Conservation (phyloP, 2,797 vertebrate genomes). For the Okamejei kenojei region DNA sequence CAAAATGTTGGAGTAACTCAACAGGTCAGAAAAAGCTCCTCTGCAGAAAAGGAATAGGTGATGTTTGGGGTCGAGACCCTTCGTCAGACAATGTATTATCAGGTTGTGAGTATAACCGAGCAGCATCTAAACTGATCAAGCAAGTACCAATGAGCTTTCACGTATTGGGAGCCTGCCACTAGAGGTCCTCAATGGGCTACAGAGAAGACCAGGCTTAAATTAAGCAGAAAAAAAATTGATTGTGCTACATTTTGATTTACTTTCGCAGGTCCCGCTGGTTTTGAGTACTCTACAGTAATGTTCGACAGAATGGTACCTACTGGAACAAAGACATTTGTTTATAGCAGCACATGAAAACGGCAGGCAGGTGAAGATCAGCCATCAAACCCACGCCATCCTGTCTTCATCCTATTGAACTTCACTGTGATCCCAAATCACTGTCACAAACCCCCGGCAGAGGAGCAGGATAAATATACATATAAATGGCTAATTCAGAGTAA, state of each 20-base stretch:
- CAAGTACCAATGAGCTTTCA: neutral
- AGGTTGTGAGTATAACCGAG: neutral
- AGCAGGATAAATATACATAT: no score
- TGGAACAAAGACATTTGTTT: neutral
- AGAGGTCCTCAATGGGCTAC: constrained; percentile 14
- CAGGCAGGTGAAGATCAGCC: neutral
- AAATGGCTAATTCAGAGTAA: neutral
- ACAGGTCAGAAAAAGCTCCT: no score
- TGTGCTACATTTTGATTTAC: neutral
- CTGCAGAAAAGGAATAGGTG: no score
- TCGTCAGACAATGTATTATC: no score
- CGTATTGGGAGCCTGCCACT: neutral
- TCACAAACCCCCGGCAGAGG: neutral
- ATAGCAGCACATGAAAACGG: neutral
- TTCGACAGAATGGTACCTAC: neutral
- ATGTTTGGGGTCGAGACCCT: no score
- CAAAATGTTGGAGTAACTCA: no score
- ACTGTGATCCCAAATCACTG: neutral
- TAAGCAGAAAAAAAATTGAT: neutral
- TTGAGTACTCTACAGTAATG: neutral
- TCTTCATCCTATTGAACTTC: neutral
- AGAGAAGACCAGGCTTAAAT: neutral
- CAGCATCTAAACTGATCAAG: neutral
- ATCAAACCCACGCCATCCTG: neutral
- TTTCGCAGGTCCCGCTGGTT: neutral